Percentiles rank a stretch among this genome's conserved stretches.
Evolutionary conservation across 2,113 vertebrate species (phyloP).

Genomic region (Chloroceryle aenea): DNA sequence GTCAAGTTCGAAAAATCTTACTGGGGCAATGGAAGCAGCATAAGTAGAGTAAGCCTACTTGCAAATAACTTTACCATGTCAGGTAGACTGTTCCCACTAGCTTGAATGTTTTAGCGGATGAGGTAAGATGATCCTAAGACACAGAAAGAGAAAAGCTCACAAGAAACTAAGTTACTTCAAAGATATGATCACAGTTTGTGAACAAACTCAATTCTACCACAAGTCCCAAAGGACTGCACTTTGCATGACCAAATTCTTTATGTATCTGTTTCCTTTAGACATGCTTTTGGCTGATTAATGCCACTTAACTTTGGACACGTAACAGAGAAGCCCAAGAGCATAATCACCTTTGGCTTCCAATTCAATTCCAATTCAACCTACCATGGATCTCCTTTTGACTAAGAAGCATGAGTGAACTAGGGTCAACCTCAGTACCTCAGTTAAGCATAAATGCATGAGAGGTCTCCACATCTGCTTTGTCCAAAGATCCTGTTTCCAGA

Average conservation of each 20-base stretch:
- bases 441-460: not conserved
- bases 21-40: not conserved
- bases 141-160: not conserved
- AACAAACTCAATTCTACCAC: not conserved
- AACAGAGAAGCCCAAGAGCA: not conserved
- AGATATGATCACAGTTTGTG: not conserved
- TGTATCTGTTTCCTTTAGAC: not conserved
- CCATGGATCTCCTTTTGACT: not conserved
- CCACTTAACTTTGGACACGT: not conserved
- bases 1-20: not conserved
- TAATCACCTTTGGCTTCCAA: not conserved
- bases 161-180: not conserved
- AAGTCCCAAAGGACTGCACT: not conserved
- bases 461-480: not conserved
- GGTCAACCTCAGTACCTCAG: not conserved
- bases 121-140: not conserved
- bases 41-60: not conserved
- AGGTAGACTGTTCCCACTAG: not conserved
- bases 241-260: not conserved
- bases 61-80: not conserved
- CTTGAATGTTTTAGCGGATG: not conserved
- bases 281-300: not conserved
- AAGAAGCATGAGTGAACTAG: not conserved
- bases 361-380: not conserved
- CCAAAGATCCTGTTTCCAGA: not conserved